phyloP scores from a whole-genome alignment of 1,140 invertebrate species.

The Cyrtorhinus lividipennis region DNA sequence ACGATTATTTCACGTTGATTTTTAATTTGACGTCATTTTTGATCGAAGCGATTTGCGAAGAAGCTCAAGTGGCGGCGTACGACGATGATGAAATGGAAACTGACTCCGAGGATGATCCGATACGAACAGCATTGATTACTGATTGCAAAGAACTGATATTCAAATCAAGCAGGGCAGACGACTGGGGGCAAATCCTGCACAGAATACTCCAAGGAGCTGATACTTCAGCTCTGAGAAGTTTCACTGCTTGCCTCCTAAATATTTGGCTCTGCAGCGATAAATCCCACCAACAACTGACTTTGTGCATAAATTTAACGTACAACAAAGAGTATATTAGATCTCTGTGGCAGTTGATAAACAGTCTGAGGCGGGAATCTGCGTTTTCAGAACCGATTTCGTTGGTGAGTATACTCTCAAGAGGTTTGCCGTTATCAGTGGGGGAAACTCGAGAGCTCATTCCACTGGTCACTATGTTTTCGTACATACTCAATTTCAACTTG shows the following conservation, averaged over 20 bases:
- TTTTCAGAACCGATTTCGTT: constrained; percentile 48
- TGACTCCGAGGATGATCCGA: background rate
- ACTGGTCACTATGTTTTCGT: constrained; percentile 67
- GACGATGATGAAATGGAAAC: background rate
- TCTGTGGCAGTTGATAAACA: constrained; percentile 52
- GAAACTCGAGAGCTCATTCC: constrained; percentile 62
- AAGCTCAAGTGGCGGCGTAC: background rate
- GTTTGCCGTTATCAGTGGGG: constrained; percentile 43
- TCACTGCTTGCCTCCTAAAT: constrained; percentile 17
- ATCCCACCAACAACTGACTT: background rate
- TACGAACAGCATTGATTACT: background rate
- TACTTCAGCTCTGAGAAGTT: background rate
- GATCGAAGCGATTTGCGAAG: constrained; percentile 1
- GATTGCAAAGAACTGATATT: background rate
- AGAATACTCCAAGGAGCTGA: constrained; percentile 8
- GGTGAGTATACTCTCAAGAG: constrained; percentile 53
- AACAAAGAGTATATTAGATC: constrained; percentile 39
- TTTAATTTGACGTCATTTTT: background rate
- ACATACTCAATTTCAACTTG: constrained; percentile 64
- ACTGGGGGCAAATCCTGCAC: constrained; percentile 12
- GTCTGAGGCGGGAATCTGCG: constrained; percentile 38
- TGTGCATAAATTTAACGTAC: constrained; percentile 2
- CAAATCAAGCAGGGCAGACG: background rate
- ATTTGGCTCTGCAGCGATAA: background rate
- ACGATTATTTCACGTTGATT: background rate